Percentiles rank a stretch among this genome's conserved stretches.
Conservation (phyloP, 2,888 invertebrate species). For the Sinelater perroti region DNA sequence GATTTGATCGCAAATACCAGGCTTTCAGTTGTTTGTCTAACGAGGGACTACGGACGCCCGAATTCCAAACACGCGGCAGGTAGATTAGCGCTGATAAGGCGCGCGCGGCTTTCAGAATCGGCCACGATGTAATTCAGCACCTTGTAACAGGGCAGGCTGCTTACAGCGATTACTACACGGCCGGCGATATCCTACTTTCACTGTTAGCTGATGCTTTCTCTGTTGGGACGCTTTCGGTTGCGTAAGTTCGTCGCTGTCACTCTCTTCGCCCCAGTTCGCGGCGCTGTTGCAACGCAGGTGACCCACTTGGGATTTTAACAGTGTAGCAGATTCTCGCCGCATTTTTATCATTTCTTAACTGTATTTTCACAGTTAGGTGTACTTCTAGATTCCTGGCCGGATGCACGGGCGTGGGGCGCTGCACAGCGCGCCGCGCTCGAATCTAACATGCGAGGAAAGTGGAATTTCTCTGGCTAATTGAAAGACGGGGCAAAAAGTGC, state of each 20-base stretch:
- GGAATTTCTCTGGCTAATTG: constrained; percentile 10
- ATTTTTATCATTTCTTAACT: constrained; percentile 46
- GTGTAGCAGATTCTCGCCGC: constrained; percentile 42
- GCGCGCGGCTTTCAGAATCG: constrained; percentile 26
- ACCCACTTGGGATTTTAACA: constrained; percentile 45
- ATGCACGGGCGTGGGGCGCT: constrained; percentile 6
- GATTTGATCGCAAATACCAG: no score
- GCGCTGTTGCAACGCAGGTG: constrained; percentile 38
- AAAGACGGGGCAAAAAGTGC: no score
- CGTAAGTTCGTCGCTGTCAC: constrained; percentile 38
- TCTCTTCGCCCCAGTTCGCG: constrained; percentile 45
- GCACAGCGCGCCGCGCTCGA: constrained; percentile 2
- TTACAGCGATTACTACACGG: constrained; percentile 11
- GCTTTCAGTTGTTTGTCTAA: no score
- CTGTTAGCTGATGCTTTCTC: constrained; percentile 45
- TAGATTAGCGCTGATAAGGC: no score
- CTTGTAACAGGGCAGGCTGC: constrained; percentile 18
- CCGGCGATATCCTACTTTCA: constrained; percentile 49
- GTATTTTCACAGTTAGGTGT: constrained; percentile 47
- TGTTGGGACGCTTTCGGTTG: constrained; percentile 37
- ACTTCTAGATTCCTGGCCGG: constrained; percentile 26
- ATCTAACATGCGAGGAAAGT: constrained; percentile 11
- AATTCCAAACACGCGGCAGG: no score
- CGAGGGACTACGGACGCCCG: no score
- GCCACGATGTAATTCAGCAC: constrained; percentile 18